phyloP scores from a whole-genome alignment of 1,140 invertebrate genomes.

The Eulimnadia texana region DNA sequence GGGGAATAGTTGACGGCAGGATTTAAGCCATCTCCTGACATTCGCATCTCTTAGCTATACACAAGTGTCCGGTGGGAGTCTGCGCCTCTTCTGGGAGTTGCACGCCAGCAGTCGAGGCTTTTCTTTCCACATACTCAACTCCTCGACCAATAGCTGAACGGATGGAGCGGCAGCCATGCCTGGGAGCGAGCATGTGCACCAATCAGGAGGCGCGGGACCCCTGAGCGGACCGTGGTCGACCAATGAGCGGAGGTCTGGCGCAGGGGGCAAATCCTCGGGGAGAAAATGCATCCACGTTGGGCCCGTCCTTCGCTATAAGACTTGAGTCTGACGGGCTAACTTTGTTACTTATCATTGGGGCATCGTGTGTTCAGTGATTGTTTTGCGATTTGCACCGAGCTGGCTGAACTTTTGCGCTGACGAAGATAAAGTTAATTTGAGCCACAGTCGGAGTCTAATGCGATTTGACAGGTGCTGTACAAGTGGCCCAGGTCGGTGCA shows the following conservation, averaged over 20 bases:
- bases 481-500: neutral
- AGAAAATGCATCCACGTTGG: neutral
- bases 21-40: neutral
- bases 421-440: slow-evolving; percentile 14
- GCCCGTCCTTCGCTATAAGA: slow-evolving; percentile 12
- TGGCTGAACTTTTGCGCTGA: slow-evolving; percentile 14
- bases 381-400: slow-evolving; percentile 13
- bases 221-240: neutral
- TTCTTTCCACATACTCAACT: neutral
- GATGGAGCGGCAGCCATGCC: neutral
- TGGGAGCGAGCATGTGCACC: neutral
- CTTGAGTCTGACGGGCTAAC: slow-evolving; percentile 14
- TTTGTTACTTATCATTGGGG: slow-evolving; percentile 14
- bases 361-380: slow-evolving; percentile 14
- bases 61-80: neutral
- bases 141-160: neutral
- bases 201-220: neutral
- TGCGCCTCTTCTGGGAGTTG: slow-evolving; percentile 6
- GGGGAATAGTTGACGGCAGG: neutral
- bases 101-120: neutral
- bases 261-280: neutral
- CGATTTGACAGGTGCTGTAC: slow-evolving; percentile 10
- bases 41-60: neutral
- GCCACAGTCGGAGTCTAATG: slow-evolving; percentile 12
- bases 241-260: neutral